Percentiles rank a stretch among this genome's conserved stretches.
These are phyloP conservation scores for Agonum fuliginosum DNA, from an alignment of 2,888 invertebrate genomes.

Conservation along the genomic window DNA sequence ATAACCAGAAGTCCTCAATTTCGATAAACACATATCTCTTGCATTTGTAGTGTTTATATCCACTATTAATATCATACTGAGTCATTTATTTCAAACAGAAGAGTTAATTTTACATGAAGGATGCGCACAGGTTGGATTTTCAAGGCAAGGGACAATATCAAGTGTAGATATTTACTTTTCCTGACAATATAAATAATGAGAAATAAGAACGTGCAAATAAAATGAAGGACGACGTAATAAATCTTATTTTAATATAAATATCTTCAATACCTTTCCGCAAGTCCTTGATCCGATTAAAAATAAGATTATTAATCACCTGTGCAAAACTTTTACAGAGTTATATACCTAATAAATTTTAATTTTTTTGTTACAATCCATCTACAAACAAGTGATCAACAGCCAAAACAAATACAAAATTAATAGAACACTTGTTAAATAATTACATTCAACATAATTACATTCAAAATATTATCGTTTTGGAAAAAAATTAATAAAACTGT, in stretches of 20 bases:
- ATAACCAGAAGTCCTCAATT: conserved; percentile 28
- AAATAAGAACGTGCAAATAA: neutral
- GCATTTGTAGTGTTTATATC: conserved; percentile 33
- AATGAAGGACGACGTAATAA: conserved; percentile 8
- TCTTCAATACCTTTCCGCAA: neutral
- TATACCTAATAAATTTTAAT: conserved; percentile 23
- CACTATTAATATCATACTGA: conserved; percentile 42
- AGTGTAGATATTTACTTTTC: conserved; percentile 33
- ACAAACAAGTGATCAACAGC: neutral
- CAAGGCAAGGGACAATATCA: conserved; percentile 48
- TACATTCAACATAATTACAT: neutral
- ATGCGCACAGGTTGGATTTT: conserved; percentile 30
- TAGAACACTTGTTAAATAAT: conserved; percentile 11
- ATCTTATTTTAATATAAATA: neutral
- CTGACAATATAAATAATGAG: conserved; percentile 1
- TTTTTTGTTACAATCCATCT: conserved; percentile 15
- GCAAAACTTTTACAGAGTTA: conserved; percentile 11
- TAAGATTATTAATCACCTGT: conserved; percentile 9
- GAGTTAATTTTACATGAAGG: conserved; percentile 30
- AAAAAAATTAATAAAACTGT: neutral
- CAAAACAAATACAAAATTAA: conserved; percentile 24
- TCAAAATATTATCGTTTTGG: neutral
- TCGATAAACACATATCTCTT: neutral
- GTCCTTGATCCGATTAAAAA: conserved; percentile 8
- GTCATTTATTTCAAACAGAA: conserved; percentile 36